phyloP scores from a whole-genome alignment of 2,113 vertebrate genomes.

The Leucopsar rothschildi region DNA sequence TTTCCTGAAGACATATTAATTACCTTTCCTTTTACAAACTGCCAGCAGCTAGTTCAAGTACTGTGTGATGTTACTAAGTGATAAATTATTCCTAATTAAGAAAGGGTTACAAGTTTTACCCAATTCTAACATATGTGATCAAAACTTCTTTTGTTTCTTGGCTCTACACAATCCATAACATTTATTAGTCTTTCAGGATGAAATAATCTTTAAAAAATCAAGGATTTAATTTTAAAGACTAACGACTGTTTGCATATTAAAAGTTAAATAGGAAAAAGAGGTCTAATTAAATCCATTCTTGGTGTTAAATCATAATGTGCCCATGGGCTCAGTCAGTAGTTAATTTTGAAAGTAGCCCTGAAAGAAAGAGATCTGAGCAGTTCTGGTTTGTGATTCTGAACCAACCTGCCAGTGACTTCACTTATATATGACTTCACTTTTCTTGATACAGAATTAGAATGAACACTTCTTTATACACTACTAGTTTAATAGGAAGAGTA shows the following conservation, averaged over 20 bases:
- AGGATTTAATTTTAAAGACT: background rate
- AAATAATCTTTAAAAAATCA: background rate
- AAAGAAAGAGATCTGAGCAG: background rate
- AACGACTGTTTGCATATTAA: background rate
- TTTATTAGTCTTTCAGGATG: background rate
- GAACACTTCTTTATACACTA: background rate
- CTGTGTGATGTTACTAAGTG: slow-evolving; percentile 46
- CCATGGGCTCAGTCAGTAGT: background rate
- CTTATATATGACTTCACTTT: background rate
- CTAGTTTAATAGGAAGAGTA: background rate
- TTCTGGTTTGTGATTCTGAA: background rate
- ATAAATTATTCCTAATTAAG: slow-evolving; percentile 60
- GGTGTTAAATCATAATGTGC: background rate
- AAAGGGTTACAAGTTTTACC: slow-evolving; percentile 25
- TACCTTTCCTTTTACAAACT: slow-evolving; percentile 54
- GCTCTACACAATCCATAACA: background rate
- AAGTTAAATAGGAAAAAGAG: background rate
- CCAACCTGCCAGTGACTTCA: background rate
- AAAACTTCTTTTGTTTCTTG: background rate
- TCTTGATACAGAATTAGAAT: background rate
- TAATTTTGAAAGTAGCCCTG: background rate
- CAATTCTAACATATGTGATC: background rate
- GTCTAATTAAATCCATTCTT: slow-evolving; percentile 2
- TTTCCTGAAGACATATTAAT: slow-evolving; percentile 58
- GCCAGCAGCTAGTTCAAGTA: slow-evolving; percentile 38